Evolutionary conservation across 2,113 vertebrate genomes (phyloP), one percentile per base, ranked within the genome.

Genomic region (Hydropotes inermis): DNA sequence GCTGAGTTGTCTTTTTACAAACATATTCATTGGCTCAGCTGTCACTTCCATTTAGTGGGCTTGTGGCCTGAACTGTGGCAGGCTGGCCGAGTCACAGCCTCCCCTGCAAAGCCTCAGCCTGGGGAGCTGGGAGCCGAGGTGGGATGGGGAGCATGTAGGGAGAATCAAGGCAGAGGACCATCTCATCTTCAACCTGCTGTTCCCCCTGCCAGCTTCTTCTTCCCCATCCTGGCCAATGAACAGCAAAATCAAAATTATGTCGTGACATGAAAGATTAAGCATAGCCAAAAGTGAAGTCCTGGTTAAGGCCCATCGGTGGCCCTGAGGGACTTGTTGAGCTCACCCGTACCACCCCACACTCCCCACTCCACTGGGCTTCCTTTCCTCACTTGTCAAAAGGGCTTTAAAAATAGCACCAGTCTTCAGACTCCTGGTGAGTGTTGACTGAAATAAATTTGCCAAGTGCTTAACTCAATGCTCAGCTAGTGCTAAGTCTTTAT

Each of bases 1-100:
- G 61, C 93, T 83, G 61, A 96, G 94, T 86, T 97, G 94, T 79
- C 87, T 27, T 97, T 96, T 94, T 79, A 60, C 52, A 94, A 93
- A 64, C n/a, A 19, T 84, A 55, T 94, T 93, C 97, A 91, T 52
- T 57, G 89, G 21, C 52, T 55, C 54, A 5, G 39, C 88, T 97
- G 97, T 98, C 94, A 45, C 91, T 93, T 91, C 28, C 39, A 84
- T 78, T 97, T 94, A 97, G 67, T 10, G 3, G 78, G 7, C 83
- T 96, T 95, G 70, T 83, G 52, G 39, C 60, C 81, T 74, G 78
- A 91, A 60, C 90, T 78, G n/a, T 33, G 21, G 92, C 55, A 70
- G 50, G 17, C 60, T 70, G 45, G 74, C 33, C 0, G 0, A 25
- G 78, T 1, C 9, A 7, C 64, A 16, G 86, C 25, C 64, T 79